Base-by-base conservation (phyloP, 2,797 vertebrate genomes). In the Hippocampus kuda region DNA sequence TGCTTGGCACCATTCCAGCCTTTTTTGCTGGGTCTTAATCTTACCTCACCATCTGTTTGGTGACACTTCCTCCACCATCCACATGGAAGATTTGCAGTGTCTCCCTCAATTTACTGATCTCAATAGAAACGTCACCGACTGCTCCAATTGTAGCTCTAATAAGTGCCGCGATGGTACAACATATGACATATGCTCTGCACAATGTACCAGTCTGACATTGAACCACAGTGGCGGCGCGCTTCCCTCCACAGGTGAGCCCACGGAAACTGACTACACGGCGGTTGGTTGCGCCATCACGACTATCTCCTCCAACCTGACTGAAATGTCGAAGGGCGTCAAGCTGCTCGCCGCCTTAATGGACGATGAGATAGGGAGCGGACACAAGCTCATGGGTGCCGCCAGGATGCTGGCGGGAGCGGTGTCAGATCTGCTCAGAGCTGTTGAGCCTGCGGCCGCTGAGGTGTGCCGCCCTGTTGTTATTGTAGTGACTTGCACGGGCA, bases 221-320 rank as follows among this genome's bases (percentile, higher is more conserved):
- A 81, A 69, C 68, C 77, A 69, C 65, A 75, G 72, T 56, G 68
- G 69, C 71, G 62, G 24, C 41, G 54, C 72, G 65, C 68, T 69
- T 79, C 77, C 61, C 57, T 71, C 64, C 65, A 7, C 88, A 99
- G 97, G 96, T 73, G 97, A 99, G 83, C 97, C 97, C 0, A 92
- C 92, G 1, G 95, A 99, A 84, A 99, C 96, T 0, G 95, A 99
- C 84, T 99, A 98, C 85, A 98, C 96, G 0, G 97, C 97, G 0
- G 97, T 99, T 83, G 97, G 97, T 57, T 99, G 97, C 38, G 97
- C 97, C 44, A 98, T 99, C 87, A 97, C 97, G 66, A 99, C 97
- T 71, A 99, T 99, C 83, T 98, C 97, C 65, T 99, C 97, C 79
- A 99, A 99, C 89, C 92, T 99, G 81, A 98, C 95, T 0, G 97